Conservation (phyloP, 2,888 invertebrate species). For the Chrysolina haemoptera region DNA sequence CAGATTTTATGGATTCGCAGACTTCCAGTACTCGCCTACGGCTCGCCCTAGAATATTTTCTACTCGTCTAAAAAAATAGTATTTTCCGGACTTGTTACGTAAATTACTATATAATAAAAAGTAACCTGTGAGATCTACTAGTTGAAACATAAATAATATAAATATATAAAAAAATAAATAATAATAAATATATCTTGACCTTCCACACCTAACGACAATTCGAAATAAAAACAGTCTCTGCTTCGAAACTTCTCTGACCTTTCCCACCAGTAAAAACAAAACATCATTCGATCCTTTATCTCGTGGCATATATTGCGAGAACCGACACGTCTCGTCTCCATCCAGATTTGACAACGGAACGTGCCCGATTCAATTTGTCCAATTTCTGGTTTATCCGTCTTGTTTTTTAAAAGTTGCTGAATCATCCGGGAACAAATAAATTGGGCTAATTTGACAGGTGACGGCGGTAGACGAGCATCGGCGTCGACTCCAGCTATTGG, state of each 20-base stretch:
- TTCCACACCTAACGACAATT: too few relatives aligned
- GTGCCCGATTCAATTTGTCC: slow-evolving; percentile 23
- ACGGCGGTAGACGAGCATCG: slow-evolving; percentile 39
- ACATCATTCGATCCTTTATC: not conserved
- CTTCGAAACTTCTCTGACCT: not conserved
- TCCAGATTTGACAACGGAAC: slow-evolving; percentile 3
- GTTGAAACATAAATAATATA: too few relatives aligned
- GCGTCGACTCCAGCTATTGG: slow-evolving; percentile 24
- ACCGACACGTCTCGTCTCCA: not conserved
- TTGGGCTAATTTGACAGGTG: slow-evolving; percentile 45
- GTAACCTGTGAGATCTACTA: too few relatives aligned
- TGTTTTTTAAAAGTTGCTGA: slow-evolving; percentile 43
- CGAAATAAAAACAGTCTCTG: too few relatives aligned
- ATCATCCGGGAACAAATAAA: slow-evolving; percentile 37
- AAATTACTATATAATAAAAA: too few relatives aligned
- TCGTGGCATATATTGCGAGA: slow-evolving; percentile 1
- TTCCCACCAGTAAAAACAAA: not conserved
- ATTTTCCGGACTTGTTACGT: too few relatives aligned
- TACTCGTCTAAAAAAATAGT: too few relatives aligned
- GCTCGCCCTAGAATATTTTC: too few relatives aligned
- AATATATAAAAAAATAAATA: too few relatives aligned
- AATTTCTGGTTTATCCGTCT: slow-evolving; percentile 38
- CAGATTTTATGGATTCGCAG: too few relatives aligned
- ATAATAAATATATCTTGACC: too few relatives aligned
- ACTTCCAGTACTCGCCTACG: too few relatives aligned